Evolutionary conservation across 1,140 invertebrate species (phyloP), one percentile per base, ranked within the genome.

Genomic region (Leptinotarsa lineolata): DNA sequence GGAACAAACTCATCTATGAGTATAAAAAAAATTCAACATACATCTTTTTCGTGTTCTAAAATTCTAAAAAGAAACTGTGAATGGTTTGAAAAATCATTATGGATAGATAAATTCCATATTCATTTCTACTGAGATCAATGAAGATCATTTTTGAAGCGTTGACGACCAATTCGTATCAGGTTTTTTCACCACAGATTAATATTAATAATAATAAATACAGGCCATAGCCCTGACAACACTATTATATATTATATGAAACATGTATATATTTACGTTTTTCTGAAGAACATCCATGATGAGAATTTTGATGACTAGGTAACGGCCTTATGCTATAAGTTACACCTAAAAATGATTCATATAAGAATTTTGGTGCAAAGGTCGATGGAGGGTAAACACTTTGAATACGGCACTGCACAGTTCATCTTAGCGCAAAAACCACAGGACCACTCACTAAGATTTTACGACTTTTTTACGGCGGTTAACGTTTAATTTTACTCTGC

Each of bases 221-320:
- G 30, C 3, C 11, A 39, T 39, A 39, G 8, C 0, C 8, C 30
- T 11, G 2, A 59, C 20, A 63, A 22, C 4, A 63, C 61, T 63
- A 63, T 0, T 54, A 54, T 66, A 16, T 67, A 68, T 45, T 63
- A 72, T 72, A 74, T 72, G 66, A 66, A 75, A 71, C 74, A 66
- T 67, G 46, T 64, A 73, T 74, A 77, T 77, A 81, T 76, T 81
- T 80, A 81, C 80, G 74, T 81, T 81, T 81, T 81, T 81, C 72
- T 81, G 80, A 30, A 81, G 80, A 59, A 81, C 80, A 76, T 81
- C 80, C 80, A 81, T 81, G 76, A 61, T 75, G 77, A 76, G 72
- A 73, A 72, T 75, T 77, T 76, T 72, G 73, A 72, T 76, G 72
- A 79, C 74, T 78, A 72, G 45, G 70, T 59, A 63, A 74, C 76